Evolutionary conservation across 1,140 invertebrate species (phyloP), one percentile per base, ranked within the genome.

Genomic region (Orius insidiosus): DNA sequence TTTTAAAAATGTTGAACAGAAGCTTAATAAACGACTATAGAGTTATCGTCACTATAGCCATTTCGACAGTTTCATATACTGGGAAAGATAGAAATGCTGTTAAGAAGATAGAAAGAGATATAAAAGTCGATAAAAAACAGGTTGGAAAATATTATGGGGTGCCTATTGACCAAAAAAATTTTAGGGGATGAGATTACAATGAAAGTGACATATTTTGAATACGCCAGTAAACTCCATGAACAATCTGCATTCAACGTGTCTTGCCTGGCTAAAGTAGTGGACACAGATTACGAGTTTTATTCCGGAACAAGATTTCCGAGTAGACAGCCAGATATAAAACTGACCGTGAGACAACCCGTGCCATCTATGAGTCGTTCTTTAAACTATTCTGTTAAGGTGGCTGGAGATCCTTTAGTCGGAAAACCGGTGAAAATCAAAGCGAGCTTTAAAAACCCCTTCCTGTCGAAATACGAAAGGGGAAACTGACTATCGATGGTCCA

Each of bases 251-350:
- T 94, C 60, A 85, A 85, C 53, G 79, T 92, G 10, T 73, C 81
- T 0, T 85, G 82, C 48, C 60, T 89, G 15, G 84, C 80, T 0
- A 76, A 71, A 1, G 82, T 94, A 3, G 68, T 76, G 9, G 79
- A 87, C 38, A 89, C 77, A 1, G 75, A 84, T 37, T 90, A 76
- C 57, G 85, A 90, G 56, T 92, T 86, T 58, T 87, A 83, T 55
- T 83, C 82, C 0, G 81, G 87, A 63, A 84, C 89, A 55, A 85
- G 90, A 61, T 89, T 90, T 57, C 71, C 85, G 51, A 78, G 92
- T 2, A 66, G 84, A 14, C 90, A 89, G 56, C 87, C 88, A 0
- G 84, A 90, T 57, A 85, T 93, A 33, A 79, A 80, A 59, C 80
- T 93, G 46, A 69, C 70, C 54, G 76, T 78, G 58, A 50, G 38